phyloP scores from a whole-genome alignment of 2,113 vertebrate genomes.

The Ailuropoda melanoleuca region DNA sequence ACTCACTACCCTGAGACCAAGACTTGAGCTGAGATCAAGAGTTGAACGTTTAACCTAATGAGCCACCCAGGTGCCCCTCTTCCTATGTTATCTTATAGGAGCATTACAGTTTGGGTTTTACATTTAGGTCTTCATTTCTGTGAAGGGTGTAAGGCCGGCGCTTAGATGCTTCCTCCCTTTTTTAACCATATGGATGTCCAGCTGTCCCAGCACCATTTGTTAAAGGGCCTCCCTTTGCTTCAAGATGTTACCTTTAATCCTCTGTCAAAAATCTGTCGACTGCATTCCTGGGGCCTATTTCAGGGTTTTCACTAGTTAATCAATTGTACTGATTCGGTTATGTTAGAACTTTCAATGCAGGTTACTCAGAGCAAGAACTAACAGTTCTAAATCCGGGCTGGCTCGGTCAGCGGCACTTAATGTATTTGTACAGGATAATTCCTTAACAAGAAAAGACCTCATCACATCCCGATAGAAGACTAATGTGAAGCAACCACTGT shows the following conservation, averaged over 20 bases:
- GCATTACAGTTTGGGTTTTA: background rate
- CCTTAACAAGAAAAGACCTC: background rate
- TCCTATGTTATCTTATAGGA: background rate
- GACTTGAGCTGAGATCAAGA: no score
- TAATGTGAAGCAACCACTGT: background rate
- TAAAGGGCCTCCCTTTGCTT: background rate
- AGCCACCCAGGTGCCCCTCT: no score
- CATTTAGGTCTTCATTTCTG: background rate
- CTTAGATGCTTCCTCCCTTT: background rate
- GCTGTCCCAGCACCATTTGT: background rate
- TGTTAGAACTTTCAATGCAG: background rate
- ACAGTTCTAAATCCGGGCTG: background rate
- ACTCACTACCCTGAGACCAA: no score
- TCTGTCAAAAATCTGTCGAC: background rate
- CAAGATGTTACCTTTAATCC: background rate
- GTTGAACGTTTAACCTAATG: no score
- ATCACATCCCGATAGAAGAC: background rate
- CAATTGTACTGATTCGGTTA: background rate
- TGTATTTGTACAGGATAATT: background rate
- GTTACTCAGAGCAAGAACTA: background rate
- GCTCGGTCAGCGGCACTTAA: background rate
- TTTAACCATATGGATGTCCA: background rate
- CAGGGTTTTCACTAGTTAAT: background rate
- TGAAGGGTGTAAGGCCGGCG: background rate
- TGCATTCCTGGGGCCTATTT: background rate